Conservation (phyloP, 2,797 vertebrate species). For the Lutra lutra region DNA sequence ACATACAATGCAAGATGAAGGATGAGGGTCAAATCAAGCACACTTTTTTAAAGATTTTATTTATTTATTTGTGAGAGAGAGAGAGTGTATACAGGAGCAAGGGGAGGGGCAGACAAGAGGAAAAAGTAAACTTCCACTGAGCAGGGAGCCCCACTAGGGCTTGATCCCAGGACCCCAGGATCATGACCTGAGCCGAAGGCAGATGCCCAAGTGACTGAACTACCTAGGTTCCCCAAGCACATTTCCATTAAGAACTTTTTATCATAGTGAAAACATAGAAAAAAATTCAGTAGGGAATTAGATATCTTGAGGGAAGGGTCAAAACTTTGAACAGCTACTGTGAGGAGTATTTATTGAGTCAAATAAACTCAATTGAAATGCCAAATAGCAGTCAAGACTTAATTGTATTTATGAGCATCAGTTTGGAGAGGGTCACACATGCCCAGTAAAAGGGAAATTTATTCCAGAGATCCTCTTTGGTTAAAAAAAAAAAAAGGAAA, state of each 20-base stretch:
- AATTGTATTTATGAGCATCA: neutral
- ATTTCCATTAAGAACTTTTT: neutral
- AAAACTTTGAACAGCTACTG: neutral
- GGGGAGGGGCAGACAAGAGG: too few species aligned
- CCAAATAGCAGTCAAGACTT: neutral
- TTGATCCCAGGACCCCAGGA: too few species aligned
- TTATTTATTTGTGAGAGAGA: too few species aligned
- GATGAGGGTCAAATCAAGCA: neutral
- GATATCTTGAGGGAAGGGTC: neutral
- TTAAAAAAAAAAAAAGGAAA: neutral
- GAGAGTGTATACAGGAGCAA: too few species aligned
- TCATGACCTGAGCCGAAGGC: too few species aligned
- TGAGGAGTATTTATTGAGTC: neutral
- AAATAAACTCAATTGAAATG: neutral
- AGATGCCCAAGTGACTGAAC: too few species aligned
- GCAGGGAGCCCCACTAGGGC: too few species aligned
- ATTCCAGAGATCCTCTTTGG: neutral
- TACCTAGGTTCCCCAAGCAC: too few species aligned
- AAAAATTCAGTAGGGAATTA: neutral
- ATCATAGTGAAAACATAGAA: neutral
- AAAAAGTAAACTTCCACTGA: too few species aligned
- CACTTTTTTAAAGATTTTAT: neutral
- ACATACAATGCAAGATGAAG: neutral
- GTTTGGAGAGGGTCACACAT: neutral
- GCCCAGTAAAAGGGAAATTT: neutral